Evolutionary conservation across 2,888 invertebrate species (phyloP).

Genomic region (Lobophora halterata): DNA sequence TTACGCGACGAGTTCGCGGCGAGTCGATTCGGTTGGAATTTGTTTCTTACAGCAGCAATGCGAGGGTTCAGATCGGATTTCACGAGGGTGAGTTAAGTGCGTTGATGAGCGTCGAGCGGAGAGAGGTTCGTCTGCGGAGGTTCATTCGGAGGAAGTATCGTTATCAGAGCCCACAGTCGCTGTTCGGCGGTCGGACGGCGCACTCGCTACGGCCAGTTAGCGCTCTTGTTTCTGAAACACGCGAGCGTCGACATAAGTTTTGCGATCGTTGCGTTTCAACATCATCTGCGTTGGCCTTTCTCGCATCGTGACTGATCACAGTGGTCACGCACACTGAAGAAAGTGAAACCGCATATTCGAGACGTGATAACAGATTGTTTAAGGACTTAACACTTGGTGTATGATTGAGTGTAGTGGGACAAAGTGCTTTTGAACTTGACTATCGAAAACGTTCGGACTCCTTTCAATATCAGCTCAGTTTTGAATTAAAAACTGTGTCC

Average conservation of each 20-base stretch:
- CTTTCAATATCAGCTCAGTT: conserved; percentile 76
- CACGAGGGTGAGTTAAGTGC: conserved; percentile 46
- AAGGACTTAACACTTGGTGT: conserved; percentile 56
- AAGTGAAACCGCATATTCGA: conserved; percentile 66
- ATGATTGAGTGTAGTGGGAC: conserved; percentile 58
- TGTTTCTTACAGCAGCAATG: conserved; percentile 50
- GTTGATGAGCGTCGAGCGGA: conserved; percentile 45
- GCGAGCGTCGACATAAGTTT: conserved; percentile 65
- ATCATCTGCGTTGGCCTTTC: conserved; percentile 49
- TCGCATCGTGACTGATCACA: conserved; percentile 58
- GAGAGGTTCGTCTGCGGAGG: conserved; percentile 70
- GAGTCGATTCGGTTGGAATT: conserved; percentile 44
- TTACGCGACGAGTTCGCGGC: conserved; percentile 64
- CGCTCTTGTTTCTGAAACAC: conserved; percentile 39
- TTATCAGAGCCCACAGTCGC: conserved; percentile 81
- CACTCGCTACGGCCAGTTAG: conserved; percentile 46
- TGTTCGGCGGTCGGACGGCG: conserved; percentile 73
- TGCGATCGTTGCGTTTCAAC: conserved; percentile 60
- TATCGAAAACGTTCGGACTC: conserved; percentile 52
- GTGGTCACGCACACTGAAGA: conserved; percentile 59
- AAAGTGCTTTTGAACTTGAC: conserved; percentile 46
- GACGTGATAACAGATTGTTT: conserved; percentile 63
- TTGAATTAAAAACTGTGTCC: conserved; percentile 68
- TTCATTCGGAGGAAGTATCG: conserved; percentile 70
- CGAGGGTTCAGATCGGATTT: conserved; percentile 52